Evolutionary conservation across 2,113 vertebrate species (phyloP).

Genomic region (Silurus asotus): DNA sequence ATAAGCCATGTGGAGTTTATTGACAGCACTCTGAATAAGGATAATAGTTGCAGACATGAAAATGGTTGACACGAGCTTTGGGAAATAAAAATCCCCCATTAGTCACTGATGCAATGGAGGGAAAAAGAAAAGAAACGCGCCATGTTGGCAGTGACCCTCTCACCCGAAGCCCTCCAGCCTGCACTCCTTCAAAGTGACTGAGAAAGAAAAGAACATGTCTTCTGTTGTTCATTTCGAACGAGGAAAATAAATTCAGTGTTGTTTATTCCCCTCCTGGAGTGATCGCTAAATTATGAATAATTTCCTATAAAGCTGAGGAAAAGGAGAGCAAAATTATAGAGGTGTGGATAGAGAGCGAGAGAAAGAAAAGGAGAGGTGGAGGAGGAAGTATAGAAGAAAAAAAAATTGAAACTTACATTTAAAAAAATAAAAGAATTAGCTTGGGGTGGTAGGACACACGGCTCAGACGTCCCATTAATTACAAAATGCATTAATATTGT

Average conservation of each 20-base stretch:
- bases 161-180: slow-evolving; percentile 45
- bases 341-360: slow-evolving; percentile 11
- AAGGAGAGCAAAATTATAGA: slow-evolving; percentile 17
- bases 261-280: slow-evolving; percentile 62
- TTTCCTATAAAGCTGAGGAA: slow-evolving; percentile 33
- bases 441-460: slow-evolving; percentile 57
- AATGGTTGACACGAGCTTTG: slow-evolving; percentile 69
- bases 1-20: slow-evolving; percentile 71
- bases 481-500: slow-evolving; percentile 75
- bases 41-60: slow-evolving; percentile 69
- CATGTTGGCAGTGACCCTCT: slow-evolving; percentile 62
- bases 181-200: slow-evolving; percentile 57
- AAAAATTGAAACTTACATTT: slow-evolving; percentile 63
- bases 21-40: slow-evolving; percentile 72
- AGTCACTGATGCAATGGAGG: slow-evolving; percentile 58
- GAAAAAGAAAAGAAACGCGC: slow-evolving; percentile 58
- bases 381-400: slow-evolving; percentile 37
- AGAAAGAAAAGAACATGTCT: slow-evolving; percentile 56
- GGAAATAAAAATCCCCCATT: slow-evolving; percentile 69
- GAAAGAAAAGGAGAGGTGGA: slow-evolving; percentile 56
- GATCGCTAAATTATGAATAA: slow-evolving; percentile 70
- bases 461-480: slow-evolving; percentile 67
- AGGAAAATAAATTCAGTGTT: slow-evolving; percentile 56
- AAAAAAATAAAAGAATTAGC: slow-evolving; percentile 61
- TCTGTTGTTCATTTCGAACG: slow-evolving; percentile 66